These are phyloP conservation scores for Petrophora chlorosata DNA, from an alignment of 2,888 invertebrate species.

Conservation along the genomic window DNA sequence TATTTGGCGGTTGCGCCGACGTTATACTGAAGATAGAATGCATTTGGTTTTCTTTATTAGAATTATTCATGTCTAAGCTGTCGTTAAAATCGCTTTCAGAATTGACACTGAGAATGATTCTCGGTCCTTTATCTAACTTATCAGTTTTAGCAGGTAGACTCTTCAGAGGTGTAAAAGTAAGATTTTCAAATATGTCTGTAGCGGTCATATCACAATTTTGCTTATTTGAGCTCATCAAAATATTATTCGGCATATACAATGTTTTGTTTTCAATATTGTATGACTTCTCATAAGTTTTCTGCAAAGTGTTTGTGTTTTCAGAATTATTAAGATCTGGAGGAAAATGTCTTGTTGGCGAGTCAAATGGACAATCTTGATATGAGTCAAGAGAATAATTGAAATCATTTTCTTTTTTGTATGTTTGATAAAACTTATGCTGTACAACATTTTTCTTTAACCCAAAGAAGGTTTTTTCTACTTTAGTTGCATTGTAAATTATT, in stretches of 20 bases:
- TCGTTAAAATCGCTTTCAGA: conserved; percentile 72
- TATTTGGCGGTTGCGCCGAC: conserved; percentile 59
- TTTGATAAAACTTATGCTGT: conserved; percentile 51
- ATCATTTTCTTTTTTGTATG: conserved; percentile 60
- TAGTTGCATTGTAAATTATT: conserved; percentile 58
- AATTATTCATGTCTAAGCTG: conserved; percentile 57
- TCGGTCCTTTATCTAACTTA: conserved; percentile 66
- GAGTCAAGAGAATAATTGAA: conserved; percentile 49
- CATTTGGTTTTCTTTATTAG: conserved; percentile 67
- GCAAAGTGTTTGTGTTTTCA: conserved; percentile 56
- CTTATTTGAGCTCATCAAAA: conserved; percentile 64
- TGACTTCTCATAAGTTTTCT: conserved; percentile 68
- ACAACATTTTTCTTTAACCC: too few relatives aligned
- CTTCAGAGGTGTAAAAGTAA: conserved; percentile 73
- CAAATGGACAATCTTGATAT: conserved; percentile 64
- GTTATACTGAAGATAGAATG: conserved; percentile 67
- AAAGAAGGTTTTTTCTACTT: conserved; percentile 57
- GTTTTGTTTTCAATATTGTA: conserved; percentile 37
- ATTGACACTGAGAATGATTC: conserved; percentile 66
- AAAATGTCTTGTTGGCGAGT: conserved; percentile 61
- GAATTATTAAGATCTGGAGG: conserved; percentile 70
- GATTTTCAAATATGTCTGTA: conserved; percentile 69
- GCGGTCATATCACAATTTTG: conserved; percentile 47
- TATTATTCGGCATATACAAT: conserved; percentile 46
- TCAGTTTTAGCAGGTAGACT: conserved; percentile 51